A percentile compares a stretch with the other conserved stretches of the same genome.
These are phyloP conservation scores for Cetoscarus ocellatus DNA, from an alignment of 2,797 vertebrate genomes.

Conservation along the genomic window DNA sequence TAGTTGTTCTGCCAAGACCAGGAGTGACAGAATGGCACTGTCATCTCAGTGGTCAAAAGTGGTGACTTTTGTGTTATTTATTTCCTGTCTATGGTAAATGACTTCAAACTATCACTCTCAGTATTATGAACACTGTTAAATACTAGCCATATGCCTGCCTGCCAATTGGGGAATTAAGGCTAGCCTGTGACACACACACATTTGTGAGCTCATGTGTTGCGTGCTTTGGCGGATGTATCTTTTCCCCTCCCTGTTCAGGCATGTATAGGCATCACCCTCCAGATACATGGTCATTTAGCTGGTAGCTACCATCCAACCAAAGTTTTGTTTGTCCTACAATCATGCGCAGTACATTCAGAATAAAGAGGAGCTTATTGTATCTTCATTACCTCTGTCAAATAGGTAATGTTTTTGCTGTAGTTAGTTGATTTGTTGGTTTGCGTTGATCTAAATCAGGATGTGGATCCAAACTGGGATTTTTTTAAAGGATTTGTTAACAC, in stretches of 20 bases:
- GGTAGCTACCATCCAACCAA: too few relatives aligned
- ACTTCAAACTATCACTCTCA: constrained; percentile 11
- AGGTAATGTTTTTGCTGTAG: too few relatives aligned
- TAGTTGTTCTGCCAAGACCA: constrained; percentile 18
- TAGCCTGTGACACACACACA: background rate
- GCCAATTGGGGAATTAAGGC: background rate
- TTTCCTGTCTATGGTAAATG: background rate
- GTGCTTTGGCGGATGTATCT: background rate
- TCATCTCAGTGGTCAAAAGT: background rate
- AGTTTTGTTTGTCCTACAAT: too few relatives aligned
- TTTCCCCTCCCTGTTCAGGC: background rate
- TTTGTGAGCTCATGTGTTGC: background rate
- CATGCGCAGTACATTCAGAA: too few relatives aligned
- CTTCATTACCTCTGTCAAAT: too few relatives aligned
- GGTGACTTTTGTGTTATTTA: background rate
- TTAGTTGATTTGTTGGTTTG: too few relatives aligned
- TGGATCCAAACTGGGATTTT: too few relatives aligned
- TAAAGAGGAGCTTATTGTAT: too few relatives aligned
- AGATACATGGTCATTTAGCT: too few relatives aligned
- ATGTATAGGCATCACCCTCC: too few relatives aligned
- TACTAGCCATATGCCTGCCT: background rate
- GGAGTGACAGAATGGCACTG: constrained; percentile 20
- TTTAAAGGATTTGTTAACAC: too few relatives aligned
- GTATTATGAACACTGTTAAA: background rate
- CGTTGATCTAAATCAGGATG: too few relatives aligned